These are phyloP conservation scores for Melanophora roralis DNA, from an alignment of 2,888 invertebrate species.

Conservation along the genomic window DNA sequence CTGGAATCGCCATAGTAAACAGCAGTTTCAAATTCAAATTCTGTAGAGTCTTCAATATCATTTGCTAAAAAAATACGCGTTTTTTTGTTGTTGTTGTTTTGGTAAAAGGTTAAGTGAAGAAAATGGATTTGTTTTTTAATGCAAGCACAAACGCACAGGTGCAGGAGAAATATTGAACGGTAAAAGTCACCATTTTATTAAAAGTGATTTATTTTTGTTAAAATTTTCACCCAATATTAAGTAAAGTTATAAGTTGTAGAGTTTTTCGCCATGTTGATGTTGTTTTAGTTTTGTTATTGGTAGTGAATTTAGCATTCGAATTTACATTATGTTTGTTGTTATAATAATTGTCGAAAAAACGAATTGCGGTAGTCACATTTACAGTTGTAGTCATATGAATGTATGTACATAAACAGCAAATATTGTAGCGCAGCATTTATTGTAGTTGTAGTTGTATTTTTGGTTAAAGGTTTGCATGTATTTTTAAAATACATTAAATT, in stretches of 20 bases:
- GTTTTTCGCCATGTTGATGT: too few species aligned
- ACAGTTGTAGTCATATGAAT: slow-evolving; percentile 2
- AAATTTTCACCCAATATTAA: background rate
- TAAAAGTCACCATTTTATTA: background rate
- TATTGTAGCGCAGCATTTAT: background rate
- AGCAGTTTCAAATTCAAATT: slow-evolving; percentile 69
- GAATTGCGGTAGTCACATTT: background rate
- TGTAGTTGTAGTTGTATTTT: background rate
- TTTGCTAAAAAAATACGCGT: slow-evolving; percentile 53
- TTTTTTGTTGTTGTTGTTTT: too few species aligned
- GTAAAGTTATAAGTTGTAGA: too few species aligned
- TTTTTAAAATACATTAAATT: slow-evolving; percentile 50
- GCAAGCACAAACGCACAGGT: background rate
- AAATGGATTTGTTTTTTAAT: too few species aligned
- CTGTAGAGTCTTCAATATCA: slow-evolving; percentile 70
- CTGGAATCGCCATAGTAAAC: slow-evolving; percentile 75
- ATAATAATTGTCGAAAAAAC: background rate
- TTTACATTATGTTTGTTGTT: slow-evolving; percentile 22
- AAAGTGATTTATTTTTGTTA: background rate
- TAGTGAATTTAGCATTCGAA: too few species aligned
- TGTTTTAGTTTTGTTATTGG: too few species aligned
- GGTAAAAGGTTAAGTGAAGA: too few species aligned
- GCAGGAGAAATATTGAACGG: background rate
- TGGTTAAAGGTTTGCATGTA: slow-evolving; percentile 45
- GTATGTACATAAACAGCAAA: background rate